Conservation (phyloP, 2,888 invertebrate species). For the Parelbella ahira region DNA sequence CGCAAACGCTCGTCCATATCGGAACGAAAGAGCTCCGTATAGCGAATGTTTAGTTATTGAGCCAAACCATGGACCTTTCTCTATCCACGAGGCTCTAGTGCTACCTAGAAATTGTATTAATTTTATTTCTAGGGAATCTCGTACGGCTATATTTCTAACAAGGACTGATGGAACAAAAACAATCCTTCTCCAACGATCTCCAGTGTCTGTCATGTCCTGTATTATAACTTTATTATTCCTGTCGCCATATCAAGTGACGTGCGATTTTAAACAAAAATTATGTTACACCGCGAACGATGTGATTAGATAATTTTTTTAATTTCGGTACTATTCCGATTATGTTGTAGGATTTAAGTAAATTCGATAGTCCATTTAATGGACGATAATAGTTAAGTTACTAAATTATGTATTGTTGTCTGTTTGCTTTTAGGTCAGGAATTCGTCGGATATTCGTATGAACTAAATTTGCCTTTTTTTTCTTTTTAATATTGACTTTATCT, state of each 20-base stretch:
- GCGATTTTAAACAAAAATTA: constrained; percentile 36
- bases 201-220: constrained; percentile 16
- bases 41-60: constrained; percentile 42
- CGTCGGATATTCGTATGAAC: constrained; percentile 3
- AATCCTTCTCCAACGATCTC: constrained; percentile 20
- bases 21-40: constrained; percentile 72
- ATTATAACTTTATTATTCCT: constrained; percentile 32
- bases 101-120: constrained; percentile 21
- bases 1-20: constrained; percentile 69
- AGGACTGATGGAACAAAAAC: constrained; percentile 23
- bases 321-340: constrained; percentile 43
- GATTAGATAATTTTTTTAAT: constrained; percentile 39
- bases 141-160: constrained; percentile 16
- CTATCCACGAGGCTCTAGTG: constrained; percentile 32
- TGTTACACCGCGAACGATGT: constrained; percentile 35
- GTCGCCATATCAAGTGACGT: constrained; percentile 45
- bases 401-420: constrained; percentile 44
- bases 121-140: constrained; percentile 24
- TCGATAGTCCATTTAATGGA: constrained; percentile 64
- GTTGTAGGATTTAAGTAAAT: constrained; percentile 45
- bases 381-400: constrained; percentile 50
- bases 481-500: too few species aligned
- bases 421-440: constrained; percentile 11
- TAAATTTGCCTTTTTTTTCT: too few species aligned
- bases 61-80: constrained; percentile 33